phyloP scores from a whole-genome alignment of 64 coral and sea anemone species.

The Catalaphyllia jardinei region DNA sequence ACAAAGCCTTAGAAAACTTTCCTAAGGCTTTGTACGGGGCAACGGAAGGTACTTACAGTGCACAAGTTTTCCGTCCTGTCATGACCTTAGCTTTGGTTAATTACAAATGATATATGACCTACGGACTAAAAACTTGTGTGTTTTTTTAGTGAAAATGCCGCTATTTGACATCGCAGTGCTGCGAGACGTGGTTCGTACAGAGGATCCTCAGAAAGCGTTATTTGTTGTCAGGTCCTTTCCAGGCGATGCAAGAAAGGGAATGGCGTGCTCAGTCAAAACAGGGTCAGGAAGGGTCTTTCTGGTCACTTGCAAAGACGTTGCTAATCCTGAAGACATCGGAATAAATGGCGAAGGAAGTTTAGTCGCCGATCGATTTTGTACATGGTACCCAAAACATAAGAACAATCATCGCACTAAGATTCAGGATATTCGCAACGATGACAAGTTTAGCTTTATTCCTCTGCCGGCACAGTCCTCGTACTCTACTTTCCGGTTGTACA shows the following conservation, averaged over 20 bases:
- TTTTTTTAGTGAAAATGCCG: neutral
- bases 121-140: neutral
- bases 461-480: neutral
- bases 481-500: neutral
- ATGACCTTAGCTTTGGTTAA: no score
- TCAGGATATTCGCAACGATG: neutral
- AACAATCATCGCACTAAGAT: neutral
- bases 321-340: neutral
- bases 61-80: no score
- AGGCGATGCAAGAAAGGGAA: neutral
- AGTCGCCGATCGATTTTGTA: neutral
- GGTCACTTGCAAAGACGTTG: neutral
- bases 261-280: neutral
- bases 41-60: no score
- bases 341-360: neutral
- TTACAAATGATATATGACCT: no score
- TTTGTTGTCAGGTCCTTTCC: neutral
- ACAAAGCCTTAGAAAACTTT: no score
- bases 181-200: neutral
- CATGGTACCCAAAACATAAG: neutral
- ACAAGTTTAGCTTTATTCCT: neutral
- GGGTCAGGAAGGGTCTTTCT: neutral
- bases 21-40: no score
- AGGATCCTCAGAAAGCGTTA: neutral
- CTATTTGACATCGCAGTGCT: neutral